Base-by-base conservation (phyloP, 2,888 invertebrate species). In the Idaea straminata region DNA sequence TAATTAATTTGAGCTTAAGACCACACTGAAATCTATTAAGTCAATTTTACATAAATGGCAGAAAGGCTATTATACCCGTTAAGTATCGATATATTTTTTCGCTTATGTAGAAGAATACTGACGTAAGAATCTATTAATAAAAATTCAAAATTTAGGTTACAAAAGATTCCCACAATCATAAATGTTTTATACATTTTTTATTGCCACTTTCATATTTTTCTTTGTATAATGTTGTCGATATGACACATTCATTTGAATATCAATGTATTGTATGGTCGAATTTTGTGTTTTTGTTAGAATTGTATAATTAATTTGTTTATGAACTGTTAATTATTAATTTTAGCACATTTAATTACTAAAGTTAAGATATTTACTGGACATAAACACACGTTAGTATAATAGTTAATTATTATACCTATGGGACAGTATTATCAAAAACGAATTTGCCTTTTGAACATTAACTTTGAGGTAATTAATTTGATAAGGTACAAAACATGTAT, bases 181-280 rank as follows among this genome's bases (percentile, higher is more conserved):
- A 70, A 65, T 66, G 64, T 66, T 72, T 68, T 68, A 70, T 64
- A 65, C 64, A 65, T 68, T 62, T 70, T 69, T 69, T 72, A 72
- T 69, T 47, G 65, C 62, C 65, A 69, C 71, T 70, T 71, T 70
- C 63, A 62, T 25, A 62, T 61, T 15, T 35, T 58, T 66, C 58
- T 65, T 61, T 64, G 61, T 61, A 66, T 66, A 66, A 67, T 67
- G 70, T 68, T 61, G 68, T 69, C 47, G 47, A 47, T 47, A 47
- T 47, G 47, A 47, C 47, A 47, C 47, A 36, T 36, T 13, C 13
- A 47, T 47, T 47, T 47, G 47, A 7, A 47, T 47, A 47, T 47
- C 47, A 47, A 47, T 47, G 47, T 47, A 47, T 47, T 47, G 47
- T 47, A 10, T 13, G 47, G 47, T 47, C 47, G 7, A 47, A 13